Evolutionary conservation across 2,888 invertebrate genomes (phyloP), one percentile per base, ranked within the genome.

Genomic region (Tetramorium bicarinatum): DNA sequence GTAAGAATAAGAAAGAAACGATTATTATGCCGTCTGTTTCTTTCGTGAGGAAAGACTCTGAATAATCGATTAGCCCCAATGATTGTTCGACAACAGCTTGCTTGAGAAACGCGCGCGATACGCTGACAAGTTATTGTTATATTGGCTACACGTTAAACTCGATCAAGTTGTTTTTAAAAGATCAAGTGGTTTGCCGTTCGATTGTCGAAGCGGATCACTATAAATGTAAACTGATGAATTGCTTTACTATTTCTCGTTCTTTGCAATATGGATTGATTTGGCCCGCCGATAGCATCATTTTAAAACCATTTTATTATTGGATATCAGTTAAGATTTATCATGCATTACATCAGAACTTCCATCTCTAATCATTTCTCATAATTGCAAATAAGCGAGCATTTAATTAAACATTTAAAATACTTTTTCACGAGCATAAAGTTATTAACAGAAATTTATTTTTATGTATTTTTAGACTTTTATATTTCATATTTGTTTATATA

Each of bases 101-200:
- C 44, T 18, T n/a, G 18, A 77, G 67, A 66, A 82, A 79, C 41
- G 59, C 41, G 21, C 56, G 49, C 77, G 41, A 77, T 44, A 69
- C 61, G 34, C 66, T 52, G 79, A 54, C 74, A 66, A 79, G 72
- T 75, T 72, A 71, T 85, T 64, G 76, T 75, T 81, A 76, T 66
- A 72, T 72, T 44, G 77, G 13, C 54, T 34, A 52, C 15, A 21
- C 56, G 52, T 61, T 79, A 69, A 79, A 44, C 29, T 77, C 29
- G 67, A 44, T 41, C 44, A 29, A 80, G 34, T 61, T 80, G 79
- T 47, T 67, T 67, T 67, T 47, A 29, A 67, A 25, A 11, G 52
- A 29, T 44, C 54, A 44, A 80, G 47, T 74, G 72, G 25, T 79
- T 71, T 59, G n/a, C 34, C 52, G 25, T 49, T 71, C 47, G 74